Conservation (phyloP, 2,797 vertebrate species). For the Ptychobarbus kaznakovi region DNA sequence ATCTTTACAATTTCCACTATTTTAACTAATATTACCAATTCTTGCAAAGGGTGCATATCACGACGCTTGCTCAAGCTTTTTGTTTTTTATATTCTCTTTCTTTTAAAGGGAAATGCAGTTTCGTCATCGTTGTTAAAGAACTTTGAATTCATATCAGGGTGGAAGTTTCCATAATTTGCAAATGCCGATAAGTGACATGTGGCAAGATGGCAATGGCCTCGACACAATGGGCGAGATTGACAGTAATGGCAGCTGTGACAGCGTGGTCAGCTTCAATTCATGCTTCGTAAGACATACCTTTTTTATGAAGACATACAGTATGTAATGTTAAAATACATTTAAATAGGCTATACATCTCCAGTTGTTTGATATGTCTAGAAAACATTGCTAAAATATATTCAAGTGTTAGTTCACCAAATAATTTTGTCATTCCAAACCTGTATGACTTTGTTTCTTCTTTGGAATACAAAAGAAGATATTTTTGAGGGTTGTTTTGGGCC, state of each 20-base stretch:
- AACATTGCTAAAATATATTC: not conserved
- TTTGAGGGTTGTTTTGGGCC: not conserved
- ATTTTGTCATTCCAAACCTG: not conserved
- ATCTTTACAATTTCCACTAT: not conserved
- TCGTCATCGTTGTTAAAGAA: slow-evolving; percentile 11
- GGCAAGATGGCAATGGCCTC: slow-evolving; percentile 77
- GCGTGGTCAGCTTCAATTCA: slow-evolving; percentile 83
- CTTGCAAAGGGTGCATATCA: not conserved
- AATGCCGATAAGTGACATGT: slow-evolving; percentile 88
- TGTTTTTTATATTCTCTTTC: not conserved
- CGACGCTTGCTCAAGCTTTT: too few relatives aligned
- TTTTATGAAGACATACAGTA: not conserved
- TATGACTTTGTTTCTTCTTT: not conserved
- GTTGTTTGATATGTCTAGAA: not conserved
- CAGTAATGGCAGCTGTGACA: slow-evolving; percentile 84
- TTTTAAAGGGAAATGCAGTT: slow-evolving; percentile 8
- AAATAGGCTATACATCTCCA: not conserved
- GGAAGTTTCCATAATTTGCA: slow-evolving; percentile 53
- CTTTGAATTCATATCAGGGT: not conserved
- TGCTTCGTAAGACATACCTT: slow-evolving; percentile 66
- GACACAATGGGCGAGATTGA: slow-evolving; percentile 74
- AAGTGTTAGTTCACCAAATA: not conserved
- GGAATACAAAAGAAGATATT: not conserved
- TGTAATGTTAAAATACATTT: not conserved
- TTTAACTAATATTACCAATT: not conserved